Percentiles rank a stretch among this genome's conserved stretches.
phyloP scores from a whole-genome alignment of 2,888 invertebrate species.

The Euclidia mi region DNA sequence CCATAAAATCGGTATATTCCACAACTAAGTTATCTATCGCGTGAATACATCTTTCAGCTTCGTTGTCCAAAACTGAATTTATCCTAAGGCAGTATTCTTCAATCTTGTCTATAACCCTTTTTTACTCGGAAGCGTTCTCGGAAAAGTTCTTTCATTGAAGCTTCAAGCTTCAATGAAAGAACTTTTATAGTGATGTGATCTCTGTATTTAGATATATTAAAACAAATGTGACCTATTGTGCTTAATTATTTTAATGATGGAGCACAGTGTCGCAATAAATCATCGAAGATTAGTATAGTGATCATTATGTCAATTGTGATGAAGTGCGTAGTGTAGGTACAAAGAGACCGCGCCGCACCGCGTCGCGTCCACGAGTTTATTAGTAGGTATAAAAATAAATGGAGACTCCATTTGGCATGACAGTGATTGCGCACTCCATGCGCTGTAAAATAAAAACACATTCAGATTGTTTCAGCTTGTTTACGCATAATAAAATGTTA shows the following conservation, averaged over 20 bases:
- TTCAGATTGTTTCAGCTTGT: conserved; percentile 4
- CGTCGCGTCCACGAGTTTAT: conserved; percentile 48
- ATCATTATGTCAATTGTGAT: conserved; percentile 67
- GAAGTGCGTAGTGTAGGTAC: conserved; percentile 20
- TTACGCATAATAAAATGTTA: conserved; percentile 3
- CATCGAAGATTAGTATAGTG: conserved; percentile 56
- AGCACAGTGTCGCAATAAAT: conserved; percentile 46
- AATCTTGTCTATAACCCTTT: not conserved
- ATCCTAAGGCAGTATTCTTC: not conserved
- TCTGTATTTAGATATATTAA: conserved; percentile 15
- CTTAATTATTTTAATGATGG: conserved; percentile 34
- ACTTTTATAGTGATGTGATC: conserved; percentile 16
- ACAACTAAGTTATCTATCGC: conserved; percentile 43
- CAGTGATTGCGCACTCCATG: conserved; percentile 14
- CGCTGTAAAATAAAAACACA: conserved; percentile 5
- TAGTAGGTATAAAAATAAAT: conserved; percentile 39
- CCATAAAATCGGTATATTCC: conserved; percentile 52
- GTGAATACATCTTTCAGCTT: conserved; percentile 9
- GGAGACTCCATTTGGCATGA: conserved; percentile 32
- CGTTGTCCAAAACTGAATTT: conserved; percentile 6
- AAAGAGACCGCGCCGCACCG: conserved; percentile 15
- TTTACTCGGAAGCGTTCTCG: not conserved
- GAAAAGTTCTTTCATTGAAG: too few species aligned
- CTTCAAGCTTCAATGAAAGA: conserved; percentile 1
- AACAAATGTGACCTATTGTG: conserved; percentile 35